Conservation (phyloP, 2,797 vertebrate genomes). For the Enteromius thamalakanensis region DNA sequence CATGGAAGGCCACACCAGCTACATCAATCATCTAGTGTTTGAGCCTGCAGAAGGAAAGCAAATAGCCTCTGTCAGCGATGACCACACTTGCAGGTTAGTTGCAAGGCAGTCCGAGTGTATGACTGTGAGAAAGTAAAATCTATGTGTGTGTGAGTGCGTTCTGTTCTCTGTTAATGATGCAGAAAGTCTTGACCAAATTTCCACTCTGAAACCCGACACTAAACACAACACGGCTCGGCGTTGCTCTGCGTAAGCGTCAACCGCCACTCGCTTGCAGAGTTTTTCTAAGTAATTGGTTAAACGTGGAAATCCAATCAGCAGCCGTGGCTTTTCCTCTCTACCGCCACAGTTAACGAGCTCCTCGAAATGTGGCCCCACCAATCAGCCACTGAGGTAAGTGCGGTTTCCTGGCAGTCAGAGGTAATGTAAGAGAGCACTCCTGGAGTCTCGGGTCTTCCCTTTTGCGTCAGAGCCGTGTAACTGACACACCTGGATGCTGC, state of each 20-base stretch:
- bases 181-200: constrained; percentile 78
- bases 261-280: constrained; percentile 65
- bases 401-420: constrained; percentile 66
- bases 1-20: constrained; percentile 91
- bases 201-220: constrained; percentile 77
- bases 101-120: constrained; percentile 28
- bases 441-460: constrained; percentile 52
- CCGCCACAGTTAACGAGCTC: constrained; percentile 62
- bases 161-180: constrained; percentile 83
- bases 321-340: constrained; percentile 65
- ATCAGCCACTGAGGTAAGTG: constrained; percentile 65
- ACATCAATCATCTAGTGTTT: constrained; percentile 95
- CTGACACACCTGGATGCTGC: constrained; percentile 51
- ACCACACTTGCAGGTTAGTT: constrained; percentile 95
- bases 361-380: constrained; percentile 68
- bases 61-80: constrained; percentile 95
- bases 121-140: constrained; percentile 44
- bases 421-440: constrained; percentile 66
- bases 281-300: constrained; percentile 80
- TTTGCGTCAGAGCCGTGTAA: constrained; percentile 58
- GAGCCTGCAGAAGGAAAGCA: constrained; percentile 91
- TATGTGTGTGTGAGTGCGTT: constrained; percentile 53
- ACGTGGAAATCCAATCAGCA: constrained; percentile 81
- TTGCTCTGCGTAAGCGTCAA: constrained; percentile 72
- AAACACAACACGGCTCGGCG: constrained; percentile 74